These are phyloP conservation scores for Silurus glanis DNA, from an alignment of 2,113 vertebrate species.

Conservation along the genomic window DNA sequence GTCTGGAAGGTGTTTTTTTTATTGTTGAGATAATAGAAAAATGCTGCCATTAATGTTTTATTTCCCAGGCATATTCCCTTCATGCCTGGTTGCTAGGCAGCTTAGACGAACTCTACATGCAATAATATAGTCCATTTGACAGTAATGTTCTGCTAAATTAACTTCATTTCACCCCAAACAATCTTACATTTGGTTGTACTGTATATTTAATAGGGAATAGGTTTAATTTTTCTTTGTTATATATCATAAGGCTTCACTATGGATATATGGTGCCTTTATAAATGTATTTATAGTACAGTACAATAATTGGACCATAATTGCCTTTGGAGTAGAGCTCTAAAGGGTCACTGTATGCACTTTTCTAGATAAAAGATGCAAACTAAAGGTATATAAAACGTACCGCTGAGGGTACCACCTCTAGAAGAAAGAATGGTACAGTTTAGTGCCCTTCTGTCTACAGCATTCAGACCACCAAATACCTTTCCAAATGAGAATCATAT, in stretches of 20 bases:
- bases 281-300: neutral
- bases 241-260: neutral
- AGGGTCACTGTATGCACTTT: neutral
- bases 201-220: neutral
- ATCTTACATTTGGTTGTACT: slow-evolving; percentile 29
- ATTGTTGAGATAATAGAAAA: slow-evolving; percentile 24
- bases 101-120: neutral
- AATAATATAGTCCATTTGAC: slow-evolving; percentile 1
- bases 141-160: neutral
- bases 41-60: slow-evolving; percentile 32
- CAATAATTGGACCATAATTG: neutral
- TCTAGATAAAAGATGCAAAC: neutral
- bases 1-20: slow-evolving; percentile 27
- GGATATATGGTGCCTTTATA: neutral
- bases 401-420: neutral
- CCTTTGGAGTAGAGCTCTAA: neutral
- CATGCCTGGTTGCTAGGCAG: slow-evolving; percentile 44
- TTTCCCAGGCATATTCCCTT: slow-evolving; percentile 21
- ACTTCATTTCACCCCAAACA: slow-evolving; percentile 5
- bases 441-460: neutral
- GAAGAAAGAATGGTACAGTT: neutral
- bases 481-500: neutral
- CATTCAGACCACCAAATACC: neutral
- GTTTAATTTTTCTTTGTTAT: neutral
- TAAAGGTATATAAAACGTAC: neutral